Base-by-base conservation (phyloP, 2,888 invertebrate genomes). In the Anticlea derivata region DNA sequence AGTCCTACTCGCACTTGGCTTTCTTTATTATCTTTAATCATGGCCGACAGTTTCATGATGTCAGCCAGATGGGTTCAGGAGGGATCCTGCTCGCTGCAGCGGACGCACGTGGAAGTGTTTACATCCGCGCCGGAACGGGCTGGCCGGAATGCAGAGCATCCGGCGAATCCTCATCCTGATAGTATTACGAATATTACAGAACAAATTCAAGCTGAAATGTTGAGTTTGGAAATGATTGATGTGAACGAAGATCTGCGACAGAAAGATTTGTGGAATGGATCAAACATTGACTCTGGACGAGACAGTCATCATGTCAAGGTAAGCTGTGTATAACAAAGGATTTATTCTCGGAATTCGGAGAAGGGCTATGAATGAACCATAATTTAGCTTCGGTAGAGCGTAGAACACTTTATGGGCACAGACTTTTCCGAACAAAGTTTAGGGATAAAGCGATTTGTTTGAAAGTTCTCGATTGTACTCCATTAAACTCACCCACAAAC, bases 71-170 rank as follows among this genome's bases (percentile, higher is more conserved):
- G 44, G 44, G 17, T 43, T 40, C 40, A 40, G 52, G 65, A 64
- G 61, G 59, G 65, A 70, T 74, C 68, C 75, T 73, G 66, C 65
- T 66, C 66, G 58, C 24, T 46, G 34, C 40, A 33, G 71, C 78
- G 80, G 78, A 77, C 75, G 80, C 83, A 83, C 79, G 74, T 83
- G 85, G 83, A 84, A 82, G 79, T 84, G 84, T 83, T 85, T 82
- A 82, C 80, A 81, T 87, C 86, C 85, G 83, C 65, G 72, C 70
- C 61, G 63, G 65, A 61, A 58, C 51, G 55, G 11, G 23, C 24
- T 65, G 66, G 62, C 59, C 70, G 60, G 65, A 65, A 68, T 63
- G 65, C 66, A 63, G 51, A 58, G 63, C 70, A 71, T 72, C 78
- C 78, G 72, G 70, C 65, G 50, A 20, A 6, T 17, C 29, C 40